Conservation (phyloP, 2,113 vertebrate genomes). For the Xiphorhynchus elegans region DNA sequence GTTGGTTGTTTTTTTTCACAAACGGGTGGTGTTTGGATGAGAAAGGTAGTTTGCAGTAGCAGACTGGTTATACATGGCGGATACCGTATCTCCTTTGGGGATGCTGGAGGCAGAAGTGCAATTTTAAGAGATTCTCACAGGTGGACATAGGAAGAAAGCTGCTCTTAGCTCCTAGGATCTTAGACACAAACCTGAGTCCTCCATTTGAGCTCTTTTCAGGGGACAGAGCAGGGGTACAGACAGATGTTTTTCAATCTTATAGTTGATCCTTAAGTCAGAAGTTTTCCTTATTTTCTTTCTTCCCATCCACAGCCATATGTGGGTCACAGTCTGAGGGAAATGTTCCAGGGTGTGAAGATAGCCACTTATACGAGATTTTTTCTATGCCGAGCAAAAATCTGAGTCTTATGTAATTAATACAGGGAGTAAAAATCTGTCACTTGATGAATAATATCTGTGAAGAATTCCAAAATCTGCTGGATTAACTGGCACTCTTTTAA, state of each 20-base stretch:
- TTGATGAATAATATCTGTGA: not conserved
- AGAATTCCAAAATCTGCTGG: not conserved
- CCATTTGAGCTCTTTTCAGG: not conserved
- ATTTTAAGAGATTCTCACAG: not conserved
- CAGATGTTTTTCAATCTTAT: not conserved
- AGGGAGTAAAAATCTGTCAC: not conserved
- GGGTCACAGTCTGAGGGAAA: not conserved
- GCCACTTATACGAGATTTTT: not conserved
- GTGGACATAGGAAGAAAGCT: not conserved
- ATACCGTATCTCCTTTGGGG: not conserved
- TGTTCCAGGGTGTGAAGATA: not conserved
- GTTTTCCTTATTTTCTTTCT: not conserved
- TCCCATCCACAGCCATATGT: not conserved
- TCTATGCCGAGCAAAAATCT: not conserved
- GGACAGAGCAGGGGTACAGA: rapidly evolving
- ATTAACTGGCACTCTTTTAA: not conserved
- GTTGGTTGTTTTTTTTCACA: not conserved
- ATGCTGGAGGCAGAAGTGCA: not conserved
- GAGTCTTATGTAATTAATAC: not conserved
- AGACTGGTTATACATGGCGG: not conserved
- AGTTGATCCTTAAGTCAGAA: not conserved
- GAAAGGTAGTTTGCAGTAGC: not conserved
- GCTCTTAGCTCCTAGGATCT: not conserved
- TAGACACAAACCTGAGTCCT: not conserved
- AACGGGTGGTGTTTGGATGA: not conserved